Conservation (phyloP, 1,140 invertebrate species). For the Drosophila navojoa region DNA sequence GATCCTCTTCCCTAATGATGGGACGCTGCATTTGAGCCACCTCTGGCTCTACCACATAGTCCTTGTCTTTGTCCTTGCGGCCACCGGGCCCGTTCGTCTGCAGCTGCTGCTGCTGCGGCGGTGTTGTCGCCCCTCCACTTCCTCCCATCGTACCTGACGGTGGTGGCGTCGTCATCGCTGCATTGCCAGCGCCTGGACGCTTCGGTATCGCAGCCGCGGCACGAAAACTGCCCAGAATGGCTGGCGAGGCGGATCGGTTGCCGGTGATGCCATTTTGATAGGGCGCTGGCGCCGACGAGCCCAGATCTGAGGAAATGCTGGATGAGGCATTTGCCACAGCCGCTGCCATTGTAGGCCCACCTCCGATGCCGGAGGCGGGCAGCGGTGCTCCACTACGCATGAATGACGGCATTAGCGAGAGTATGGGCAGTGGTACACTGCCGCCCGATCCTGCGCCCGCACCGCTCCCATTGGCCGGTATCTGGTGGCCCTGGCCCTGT, state of each 20-base stretch:
- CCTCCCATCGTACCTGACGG: slow-evolving; percentile 38
- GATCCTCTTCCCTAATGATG: slow-evolving; percentile 96
- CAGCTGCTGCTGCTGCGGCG: slow-evolving; percentile 54
- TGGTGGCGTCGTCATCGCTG: slow-evolving; percentile 28
- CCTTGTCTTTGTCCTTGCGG: slow-evolving; percentile 71
- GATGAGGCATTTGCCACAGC: slow-evolving; percentile 40
- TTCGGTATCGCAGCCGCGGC: slow-evolving; percentile 73
- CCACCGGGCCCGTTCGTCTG: slow-evolving; percentile 55
- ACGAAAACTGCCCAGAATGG: slow-evolving; percentile 74
- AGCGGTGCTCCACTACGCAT: slow-evolving; percentile 84
- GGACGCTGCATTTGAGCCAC: slow-evolving; percentile 86
- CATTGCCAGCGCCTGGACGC: slow-evolving; percentile 40
- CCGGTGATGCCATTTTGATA: slow-evolving; percentile 83
- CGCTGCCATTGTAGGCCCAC: slow-evolving; percentile 47
- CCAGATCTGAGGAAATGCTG: not conserved
- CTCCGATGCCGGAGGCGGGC: slow-evolving; percentile 86
- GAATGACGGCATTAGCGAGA: slow-evolving; percentile 83
- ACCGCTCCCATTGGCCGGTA: slow-evolving; percentile 55
- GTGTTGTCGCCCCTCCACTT: slow-evolving; percentile 46
- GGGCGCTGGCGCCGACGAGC: slow-evolving; percentile 36
- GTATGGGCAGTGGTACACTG: slow-evolving; percentile 83
- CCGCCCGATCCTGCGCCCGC: slow-evolving; percentile 53
- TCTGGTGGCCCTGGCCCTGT: slow-evolving; percentile 84
- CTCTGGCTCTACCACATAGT: slow-evolving; percentile 80
- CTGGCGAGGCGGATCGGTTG: slow-evolving; percentile 73